Evolutionary conservation across 2,888 invertebrate genomes (phyloP), one percentile per base, ranked within the genome.

Genomic region (Caenorhabditis sp.): DNA sequence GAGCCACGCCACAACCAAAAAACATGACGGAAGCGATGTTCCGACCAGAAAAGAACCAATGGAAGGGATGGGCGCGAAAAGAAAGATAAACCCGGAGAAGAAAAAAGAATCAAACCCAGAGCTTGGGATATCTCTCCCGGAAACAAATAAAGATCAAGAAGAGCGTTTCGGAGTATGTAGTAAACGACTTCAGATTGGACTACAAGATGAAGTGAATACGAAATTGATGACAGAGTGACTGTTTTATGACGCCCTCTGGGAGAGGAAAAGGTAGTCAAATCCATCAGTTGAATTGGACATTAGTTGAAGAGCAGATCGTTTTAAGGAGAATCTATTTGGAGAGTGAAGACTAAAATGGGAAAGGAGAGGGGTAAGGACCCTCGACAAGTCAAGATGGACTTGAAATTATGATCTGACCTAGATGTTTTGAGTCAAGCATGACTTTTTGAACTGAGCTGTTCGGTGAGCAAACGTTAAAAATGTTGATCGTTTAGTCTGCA

Each of bases 81-180:
- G 62, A 68, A 28, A 62, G 47, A 62, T 26, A 62, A 62, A 62
- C 47, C 40, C 40, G 32, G 37, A 37, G 69, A 20, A 26, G 55
- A 70, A 50, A 62, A 26, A 20, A 9, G 69, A 72, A 55, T 56
- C 55, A 76, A 37, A 64, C 47, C 28, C 24, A 32, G 61, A 3
- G 3, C 61, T 78, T 35, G 32, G 69, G 55, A 70, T 68, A 78
- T 71, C 40, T 40, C 2, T 40, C n/a, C 79, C 79, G 79, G 79
- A 79, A 79, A 61, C 79, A 79, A 79, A 79, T 79, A 79, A 71
- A 79, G 79, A 79, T 79, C 79, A 78, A 70, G 78, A 40, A 62
- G 70, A 64, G 70, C 24, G 51, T 35, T 50, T 28, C 35, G 11
- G 44, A 55, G 37, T 32, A 44, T 79, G 60, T 71, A 58, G 69